A percentile compares a stretch with the other conserved stretches of the same genome.
Evolutionary conservation across 2,797 vertebrate genomes (phyloP).

Genomic region (Tauraco hartlaubi): DNA sequence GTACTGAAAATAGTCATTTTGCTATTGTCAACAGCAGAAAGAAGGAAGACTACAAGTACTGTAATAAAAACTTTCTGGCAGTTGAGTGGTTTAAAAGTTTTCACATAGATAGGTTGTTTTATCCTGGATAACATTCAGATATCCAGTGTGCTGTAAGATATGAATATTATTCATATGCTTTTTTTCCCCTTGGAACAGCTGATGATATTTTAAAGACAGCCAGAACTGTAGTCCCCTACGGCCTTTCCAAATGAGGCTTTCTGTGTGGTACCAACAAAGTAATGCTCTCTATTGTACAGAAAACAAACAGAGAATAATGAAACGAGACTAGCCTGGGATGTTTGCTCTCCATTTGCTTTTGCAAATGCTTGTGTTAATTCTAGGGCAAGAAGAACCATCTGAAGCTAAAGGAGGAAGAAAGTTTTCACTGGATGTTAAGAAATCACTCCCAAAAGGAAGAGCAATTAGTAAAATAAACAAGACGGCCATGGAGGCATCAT

Average conservation of each 20-base stretch:
- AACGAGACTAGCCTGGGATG: neutral
- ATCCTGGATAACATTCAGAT: neutral
- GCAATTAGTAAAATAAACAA: neutral
- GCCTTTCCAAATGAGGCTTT: neutral
- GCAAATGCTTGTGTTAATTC: neutral
- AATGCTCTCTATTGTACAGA: neutral
- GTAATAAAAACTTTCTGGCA: neutral
- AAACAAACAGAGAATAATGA: neutral
- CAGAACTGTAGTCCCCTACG: neutral
- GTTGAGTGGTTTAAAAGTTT: neutral
- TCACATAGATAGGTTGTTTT: neutral
- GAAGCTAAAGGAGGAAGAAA: neutral
- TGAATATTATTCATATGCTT: neutral
- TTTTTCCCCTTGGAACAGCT: neutral
- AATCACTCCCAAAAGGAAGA: neutral
- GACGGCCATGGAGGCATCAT: neutral
- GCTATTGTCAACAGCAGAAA: neutral
- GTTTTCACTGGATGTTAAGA: neutral
- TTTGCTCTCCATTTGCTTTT: neutral
- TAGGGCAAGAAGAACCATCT: neutral
- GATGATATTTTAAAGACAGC: conserved; percentile 9
- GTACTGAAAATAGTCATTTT: neutral
- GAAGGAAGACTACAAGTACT: neutral
- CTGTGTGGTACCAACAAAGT: neutral
- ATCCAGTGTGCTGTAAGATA: neutral